A percentile compares a stretch with the other conserved stretches of the same genome.
Evolutionary conservation across 2,797 vertebrate genomes (phyloP).

Genomic region (Bradypodion pumilum): DNA sequence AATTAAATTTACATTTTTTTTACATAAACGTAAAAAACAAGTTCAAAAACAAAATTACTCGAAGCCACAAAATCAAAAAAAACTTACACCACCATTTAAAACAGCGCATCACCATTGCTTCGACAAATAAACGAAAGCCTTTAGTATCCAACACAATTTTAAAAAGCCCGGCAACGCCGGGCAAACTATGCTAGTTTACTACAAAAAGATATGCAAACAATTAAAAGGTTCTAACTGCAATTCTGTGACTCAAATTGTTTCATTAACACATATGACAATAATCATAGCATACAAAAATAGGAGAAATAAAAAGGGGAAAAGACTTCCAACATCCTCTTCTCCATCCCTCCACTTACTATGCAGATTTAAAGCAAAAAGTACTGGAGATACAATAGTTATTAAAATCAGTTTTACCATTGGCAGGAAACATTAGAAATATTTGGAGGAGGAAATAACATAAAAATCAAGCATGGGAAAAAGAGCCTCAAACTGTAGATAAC

Average conservation of each 20-base stretch:
- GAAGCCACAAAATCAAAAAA: no score
- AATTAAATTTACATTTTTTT: no score
- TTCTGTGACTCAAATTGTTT: slow-evolving; percentile 28
- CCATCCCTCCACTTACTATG: background rate
- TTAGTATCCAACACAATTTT: no score
- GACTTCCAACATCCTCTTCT: background rate
- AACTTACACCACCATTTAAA: no score
- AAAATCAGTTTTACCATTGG: slow-evolving; percentile 36
- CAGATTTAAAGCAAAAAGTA: slow-evolving; percentile 25
- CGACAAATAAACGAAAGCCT: no score
- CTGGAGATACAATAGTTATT: slow-evolving; percentile 17
- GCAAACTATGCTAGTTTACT: no score
- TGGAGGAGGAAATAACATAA: slow-evolving; percentile 3
- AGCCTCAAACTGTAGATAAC: slow-evolving; percentile 2
- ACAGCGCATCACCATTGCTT: no score
- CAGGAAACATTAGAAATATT: slow-evolving; percentile 36
- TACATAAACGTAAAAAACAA: no score
- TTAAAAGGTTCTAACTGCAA: slow-evolving; percentile 33
- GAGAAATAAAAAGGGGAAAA: slow-evolving; percentile 33
- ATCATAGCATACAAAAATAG: slow-evolving; percentile 27
- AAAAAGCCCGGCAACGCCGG: no score
- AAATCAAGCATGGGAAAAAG: slow-evolving; percentile 26
- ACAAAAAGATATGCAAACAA: slow-evolving; percentile 29
- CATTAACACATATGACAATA: slow-evolving; percentile 30
- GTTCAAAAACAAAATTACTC: no score